Conservation (phyloP, 2,888 invertebrate species). For the Cheilosia impressa region DNA sequence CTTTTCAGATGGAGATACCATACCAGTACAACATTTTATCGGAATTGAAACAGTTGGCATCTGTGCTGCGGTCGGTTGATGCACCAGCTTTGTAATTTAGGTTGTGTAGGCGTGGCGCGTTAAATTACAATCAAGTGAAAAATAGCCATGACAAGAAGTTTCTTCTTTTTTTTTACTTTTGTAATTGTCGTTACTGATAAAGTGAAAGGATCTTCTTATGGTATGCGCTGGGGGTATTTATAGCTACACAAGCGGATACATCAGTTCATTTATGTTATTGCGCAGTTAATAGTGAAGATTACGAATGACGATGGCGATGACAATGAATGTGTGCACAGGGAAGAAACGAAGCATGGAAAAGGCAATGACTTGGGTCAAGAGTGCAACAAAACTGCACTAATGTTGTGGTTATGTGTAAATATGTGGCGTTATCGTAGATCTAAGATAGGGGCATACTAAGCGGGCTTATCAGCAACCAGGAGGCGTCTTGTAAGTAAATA, state of each 20-base stretch:
- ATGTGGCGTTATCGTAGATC: neutral
- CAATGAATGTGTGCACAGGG: slow-evolving; percentile 35
- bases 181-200: slow-evolving; percentile 67
- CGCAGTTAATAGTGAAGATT: slow-evolving; percentile 71
- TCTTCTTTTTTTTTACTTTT: slow-evolving; percentile 2
- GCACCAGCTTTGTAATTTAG: slow-evolving; percentile 37
- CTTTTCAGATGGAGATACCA: slow-evolving; percentile 17
- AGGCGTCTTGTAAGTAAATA: slow-evolving; percentile 26
- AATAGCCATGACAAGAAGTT: slow-evolving; percentile 61
- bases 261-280: slow-evolving; percentile 66
- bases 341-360: slow-evolving; percentile 12
- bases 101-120: slow-evolving; percentile 70
- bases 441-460: neutral
- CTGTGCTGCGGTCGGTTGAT: slow-evolving; percentile 12
- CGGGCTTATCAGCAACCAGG: slow-evolving; percentile 15
- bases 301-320: slow-evolving; percentile 16
- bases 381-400: slow-evolving; percentile 44
- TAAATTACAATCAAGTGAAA: slow-evolving; percentile 75
- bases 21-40: neutral
- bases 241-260: slow-evolving; percentile 58
- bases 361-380: slow-evolving; percentile 18
- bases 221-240: slow-evolving; percentile 46
- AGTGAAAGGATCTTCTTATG: slow-evolving; percentile 48
- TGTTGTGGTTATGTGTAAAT: neutral
- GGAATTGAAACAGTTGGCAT: slow-evolving; percentile 49